Base-by-base conservation (phyloP, 1,140 invertebrate species). In the Nixonia krombeini region DNA sequence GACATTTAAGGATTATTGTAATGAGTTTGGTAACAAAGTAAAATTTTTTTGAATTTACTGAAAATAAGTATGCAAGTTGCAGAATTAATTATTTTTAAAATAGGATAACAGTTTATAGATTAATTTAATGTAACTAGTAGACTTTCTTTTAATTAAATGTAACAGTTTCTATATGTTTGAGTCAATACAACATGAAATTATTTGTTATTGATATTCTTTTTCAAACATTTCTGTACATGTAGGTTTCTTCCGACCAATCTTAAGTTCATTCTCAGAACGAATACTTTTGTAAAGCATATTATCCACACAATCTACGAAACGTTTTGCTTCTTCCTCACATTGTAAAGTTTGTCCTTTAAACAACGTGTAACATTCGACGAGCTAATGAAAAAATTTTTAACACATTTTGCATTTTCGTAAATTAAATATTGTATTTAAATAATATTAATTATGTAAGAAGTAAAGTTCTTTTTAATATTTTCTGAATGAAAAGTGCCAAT, bases 291-390 rank as follows among this genome's bases (percentile, higher is more conserved):
- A 45, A 4, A 45, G 26, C 0, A 16, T 5, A 9, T 29, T 28
- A 25, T 45, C 42, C 12, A 45, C 42, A 28, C 42, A 45, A 15
- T 29, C 21, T 15, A 28, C 9, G 9, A 29, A 45, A 15, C 15
- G 23, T 28, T 13, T 29, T 1, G 42, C 25, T 8, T 28, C 10
- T 45, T 45, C 25, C 6, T 45, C 23, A 13, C 42, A 45, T 12
- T n/a, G 5, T 12, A 45, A 15, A 2, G 21, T 45, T 5, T 45
- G 13, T 28, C 42, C 42, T 23, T 45, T 28, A 25, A 17, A 29
- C 12, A 45, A 8, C 8, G 25, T n/a, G 25, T 45, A 45, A 12
- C 42, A 45, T 9, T 45, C 12, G n/a, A 15, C 13, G 4, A 45
- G 23, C 42, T 45, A 17, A 42, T 25, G 26, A 37, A n/a, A 2